phyloP scores from a whole-genome alignment of 2,113 vertebrate species.

The Polypterus senegalus region DNA sequence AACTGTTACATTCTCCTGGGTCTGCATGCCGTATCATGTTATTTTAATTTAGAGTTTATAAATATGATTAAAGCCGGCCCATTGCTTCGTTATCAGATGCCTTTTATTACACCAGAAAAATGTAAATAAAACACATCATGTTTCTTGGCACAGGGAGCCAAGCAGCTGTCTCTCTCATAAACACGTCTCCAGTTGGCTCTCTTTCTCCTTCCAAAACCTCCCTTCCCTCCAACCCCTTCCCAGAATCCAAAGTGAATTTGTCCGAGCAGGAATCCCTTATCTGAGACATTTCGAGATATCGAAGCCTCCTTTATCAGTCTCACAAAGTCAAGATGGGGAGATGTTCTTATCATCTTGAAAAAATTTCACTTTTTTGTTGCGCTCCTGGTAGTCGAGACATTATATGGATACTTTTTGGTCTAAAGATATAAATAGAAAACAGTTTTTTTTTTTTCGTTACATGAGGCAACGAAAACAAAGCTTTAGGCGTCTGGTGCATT shows the following conservation, averaged over 20 bases:
- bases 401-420: no score
- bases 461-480: no score
- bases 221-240: no score
- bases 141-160: conserved; percentile 9
- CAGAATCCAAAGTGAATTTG: no score
- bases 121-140: conserved; percentile 31
- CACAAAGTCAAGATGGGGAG: background rate
- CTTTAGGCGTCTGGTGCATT: no score
- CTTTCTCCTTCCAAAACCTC: background rate
- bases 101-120: conserved; percentile 36
- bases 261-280: background rate
- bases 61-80: conserved; percentile 34
- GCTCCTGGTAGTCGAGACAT: no score
- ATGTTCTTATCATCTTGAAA: background rate
- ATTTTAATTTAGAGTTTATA: conserved; percentile 34
- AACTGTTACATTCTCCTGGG: background rate
- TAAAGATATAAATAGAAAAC: no score
- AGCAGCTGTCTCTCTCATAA: conserved; percentile 25
- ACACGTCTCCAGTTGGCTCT: background rate
- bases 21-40: conserved; percentile 37
- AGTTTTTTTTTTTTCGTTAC: no score
- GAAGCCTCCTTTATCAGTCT: background rate
- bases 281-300: background rate
- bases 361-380: no score
- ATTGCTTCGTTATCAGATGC: conserved; percentile 26